Percentiles rank a stretch among this genome's conserved stretches.
phyloP scores from a whole-genome alignment of 2,113 vertebrate genomes.

The Antigone vipio region DNA sequence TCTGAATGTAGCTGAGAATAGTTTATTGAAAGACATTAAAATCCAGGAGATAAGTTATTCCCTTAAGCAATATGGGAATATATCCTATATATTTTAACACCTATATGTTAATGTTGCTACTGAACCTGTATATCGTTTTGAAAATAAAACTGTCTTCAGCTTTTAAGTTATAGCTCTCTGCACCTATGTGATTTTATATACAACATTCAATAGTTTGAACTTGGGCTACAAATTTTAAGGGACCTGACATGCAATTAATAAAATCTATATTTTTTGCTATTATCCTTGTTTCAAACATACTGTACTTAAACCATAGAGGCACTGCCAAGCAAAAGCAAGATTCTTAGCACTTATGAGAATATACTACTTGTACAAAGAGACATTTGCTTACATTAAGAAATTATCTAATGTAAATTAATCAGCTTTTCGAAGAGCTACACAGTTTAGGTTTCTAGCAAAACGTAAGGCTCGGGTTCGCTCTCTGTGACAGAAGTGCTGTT shows the following conservation, averaged over 20 bases:
- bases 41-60: not conserved
- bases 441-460: not conserved
- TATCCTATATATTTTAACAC: not conserved
- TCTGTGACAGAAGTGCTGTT: not conserved
- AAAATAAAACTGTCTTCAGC: not conserved
- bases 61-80: not conserved
- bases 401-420: not conserved
- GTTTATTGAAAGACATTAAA: not conserved
- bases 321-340: not conserved
- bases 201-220: not conserved
- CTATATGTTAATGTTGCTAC: not conserved
- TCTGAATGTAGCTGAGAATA: not conserved
- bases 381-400: not conserved
- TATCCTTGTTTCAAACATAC: not conserved
- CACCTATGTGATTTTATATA: not conserved
- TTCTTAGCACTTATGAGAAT: not conserved
- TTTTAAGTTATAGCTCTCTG: not conserved
- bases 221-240: not conserved
- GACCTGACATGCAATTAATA: not conserved
- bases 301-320: not conserved
- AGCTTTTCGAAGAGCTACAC: not conserved
- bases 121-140: not conserved
- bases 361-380: not conserved
- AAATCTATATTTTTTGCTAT: not conserved
- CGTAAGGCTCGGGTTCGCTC: not conserved